Percentiles rank a stretch among this genome's conserved stretches.
These are phyloP conservation scores for Murina feae DNA, from an alignment of 2,113 vertebrate genomes.

Conservation along the genomic window DNA sequence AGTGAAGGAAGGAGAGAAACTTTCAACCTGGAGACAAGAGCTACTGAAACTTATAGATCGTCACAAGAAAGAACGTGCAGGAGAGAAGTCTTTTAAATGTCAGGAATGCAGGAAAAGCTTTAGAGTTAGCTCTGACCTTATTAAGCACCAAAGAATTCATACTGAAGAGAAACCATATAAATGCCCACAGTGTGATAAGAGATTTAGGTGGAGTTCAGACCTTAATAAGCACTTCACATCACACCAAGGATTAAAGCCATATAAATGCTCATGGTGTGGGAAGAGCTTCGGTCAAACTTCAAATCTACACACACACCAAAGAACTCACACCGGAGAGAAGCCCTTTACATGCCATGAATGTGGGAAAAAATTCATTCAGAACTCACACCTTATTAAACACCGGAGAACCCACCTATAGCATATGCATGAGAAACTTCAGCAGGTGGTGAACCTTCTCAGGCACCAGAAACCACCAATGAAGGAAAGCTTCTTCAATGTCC, in stretches of 20 bases:
- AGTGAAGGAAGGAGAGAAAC: constrained; percentile 47
- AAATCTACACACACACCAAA: constrained; percentile 86
- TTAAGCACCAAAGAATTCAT: constrained; percentile 75
- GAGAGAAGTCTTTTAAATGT: constrained; percentile 74
- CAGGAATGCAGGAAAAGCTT: constrained; percentile 74
- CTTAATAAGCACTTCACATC: constrained; percentile 79
- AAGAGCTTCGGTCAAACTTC: constrained; percentile 89
- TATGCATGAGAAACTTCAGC: constrained; percentile 51
- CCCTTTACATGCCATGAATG: constrained; percentile 75
- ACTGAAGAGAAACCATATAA: constrained; percentile 76
- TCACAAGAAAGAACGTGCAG: constrained; percentile 60
- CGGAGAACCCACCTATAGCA: constrained; percentile 62
- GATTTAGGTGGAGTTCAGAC: constrained; percentile 72
- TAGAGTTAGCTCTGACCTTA: constrained; percentile 74
- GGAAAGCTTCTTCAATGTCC: background rate
- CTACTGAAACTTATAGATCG: constrained; percentile 63
- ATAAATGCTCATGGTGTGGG: constrained; percentile 84
- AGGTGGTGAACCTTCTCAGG: constrained; percentile 45
- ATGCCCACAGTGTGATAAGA: constrained; percentile 73
- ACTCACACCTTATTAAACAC: constrained; percentile 72
- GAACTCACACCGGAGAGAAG: constrained; percentile 81
- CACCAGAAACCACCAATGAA: constrained; percentile 43
- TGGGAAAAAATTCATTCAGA: constrained; percentile 75
- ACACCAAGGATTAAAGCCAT: constrained; percentile 83
- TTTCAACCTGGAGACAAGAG: constrained; percentile 62